Percentiles rank a stretch among this genome's conserved stretches.
These are phyloP conservation scores for Hoplostethus atlanticus DNA, from an alignment of 2,797 vertebrate genomes.

Conservation along the genomic window DNA sequence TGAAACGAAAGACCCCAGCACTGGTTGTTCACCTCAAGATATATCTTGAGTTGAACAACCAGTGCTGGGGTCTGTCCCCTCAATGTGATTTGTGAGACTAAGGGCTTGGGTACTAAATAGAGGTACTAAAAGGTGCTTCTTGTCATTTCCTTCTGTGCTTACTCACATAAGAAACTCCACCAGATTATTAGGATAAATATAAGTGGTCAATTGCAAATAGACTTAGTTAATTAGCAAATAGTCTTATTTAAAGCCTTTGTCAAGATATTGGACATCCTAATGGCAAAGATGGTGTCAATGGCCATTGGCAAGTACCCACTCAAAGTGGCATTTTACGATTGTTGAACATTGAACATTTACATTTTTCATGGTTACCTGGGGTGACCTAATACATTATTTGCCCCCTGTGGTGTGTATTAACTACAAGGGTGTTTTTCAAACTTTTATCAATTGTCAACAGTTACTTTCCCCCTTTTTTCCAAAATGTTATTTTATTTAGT, in stretches of 20 bases:
- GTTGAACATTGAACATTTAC: no score
- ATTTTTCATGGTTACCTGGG: not conserved
- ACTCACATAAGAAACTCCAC: not conserved
- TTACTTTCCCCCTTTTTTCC: not conserved
- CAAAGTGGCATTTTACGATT: not conserved
- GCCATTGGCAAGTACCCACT: not conserved
- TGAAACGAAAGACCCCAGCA: conserved; percentile 17
- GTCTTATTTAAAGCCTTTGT: not conserved
- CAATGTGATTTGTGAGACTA: not conserved
- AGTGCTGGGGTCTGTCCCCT: not conserved
- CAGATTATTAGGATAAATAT: not conserved
- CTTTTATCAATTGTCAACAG: no score
- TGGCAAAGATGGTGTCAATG: not conserved
- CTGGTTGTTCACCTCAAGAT: conserved; percentile 1
- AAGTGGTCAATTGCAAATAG: not conserved
- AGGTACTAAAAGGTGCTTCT: conserved; percentile 2
- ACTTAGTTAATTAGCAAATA: not conserved
- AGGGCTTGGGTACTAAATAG: conserved; percentile 4
- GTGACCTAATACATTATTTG: conserved; percentile 7
- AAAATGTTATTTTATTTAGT: conserved; percentile 23
- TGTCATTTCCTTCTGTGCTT: no score
- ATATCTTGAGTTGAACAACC: no score
- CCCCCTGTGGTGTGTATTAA: not conserved
- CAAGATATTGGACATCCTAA: not conserved
- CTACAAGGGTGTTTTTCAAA: not conserved